Evolutionary conservation across 1,140 invertebrate species (phyloP).

Genomic region (Atopsyche davidsoni): DNA sequence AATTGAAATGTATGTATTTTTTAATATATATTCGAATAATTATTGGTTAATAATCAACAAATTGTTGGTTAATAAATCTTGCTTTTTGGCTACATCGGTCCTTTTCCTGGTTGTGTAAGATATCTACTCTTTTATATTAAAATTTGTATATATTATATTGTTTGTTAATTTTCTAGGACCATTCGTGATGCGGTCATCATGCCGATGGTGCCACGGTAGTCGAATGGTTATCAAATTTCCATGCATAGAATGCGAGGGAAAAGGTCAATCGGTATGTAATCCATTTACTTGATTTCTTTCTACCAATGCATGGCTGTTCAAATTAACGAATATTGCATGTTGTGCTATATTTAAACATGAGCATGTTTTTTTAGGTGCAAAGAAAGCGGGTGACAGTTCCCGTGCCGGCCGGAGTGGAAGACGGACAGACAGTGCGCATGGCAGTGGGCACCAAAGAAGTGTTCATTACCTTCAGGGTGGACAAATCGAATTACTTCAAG

Average conservation of each 20-base stretch:
- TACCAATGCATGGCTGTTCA: constrained; percentile 10
- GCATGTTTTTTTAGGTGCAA: constrained; percentile 58
- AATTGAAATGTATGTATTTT: constrained; percentile 2
- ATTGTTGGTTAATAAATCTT: neutral
- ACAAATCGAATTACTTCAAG: constrained; percentile 84
- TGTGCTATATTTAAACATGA: constrained; percentile 3
- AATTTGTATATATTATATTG: constrained; percentile 1
- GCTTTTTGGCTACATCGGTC: neutral
- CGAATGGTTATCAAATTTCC: constrained; percentile 84
- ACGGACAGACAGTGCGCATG: constrained; percentile 94
- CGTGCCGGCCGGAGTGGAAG: constrained; percentile 95
- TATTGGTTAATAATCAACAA: neutral
- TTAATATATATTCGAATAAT: neutral
- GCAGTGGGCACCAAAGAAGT: constrained; percentile 84
- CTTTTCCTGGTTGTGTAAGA: neutral
- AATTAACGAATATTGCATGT: constrained; percentile 8
- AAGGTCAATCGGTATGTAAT: constrained; percentile 70
- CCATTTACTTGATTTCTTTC: constrained; percentile 1
- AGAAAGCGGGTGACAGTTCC: constrained; percentile 85
- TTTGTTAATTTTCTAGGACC: constrained; percentile 68
- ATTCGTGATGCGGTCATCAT: constrained; percentile 96
- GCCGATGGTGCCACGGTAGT: constrained; percentile 86
- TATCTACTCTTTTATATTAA: neutral
- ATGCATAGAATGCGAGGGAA: constrained; percentile 89
- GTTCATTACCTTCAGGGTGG: constrained; percentile 89